phyloP scores from a whole-genome alignment of 2,888 invertebrate genomes.

The Megaustenia siamemsis region DNA sequence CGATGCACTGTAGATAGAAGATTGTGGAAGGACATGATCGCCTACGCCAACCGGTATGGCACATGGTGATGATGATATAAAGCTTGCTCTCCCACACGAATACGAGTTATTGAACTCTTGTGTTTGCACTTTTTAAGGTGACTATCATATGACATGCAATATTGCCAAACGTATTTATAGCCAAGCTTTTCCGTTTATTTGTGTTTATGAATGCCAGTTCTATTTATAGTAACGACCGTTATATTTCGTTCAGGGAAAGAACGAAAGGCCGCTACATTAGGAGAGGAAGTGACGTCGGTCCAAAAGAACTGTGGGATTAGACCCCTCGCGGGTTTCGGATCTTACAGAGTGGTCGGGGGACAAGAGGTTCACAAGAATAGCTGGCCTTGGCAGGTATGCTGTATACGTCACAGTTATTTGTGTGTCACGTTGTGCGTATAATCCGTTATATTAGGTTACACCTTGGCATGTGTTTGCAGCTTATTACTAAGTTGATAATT shows the following conservation, averaged over 20 bases:
- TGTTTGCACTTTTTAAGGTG: too few species aligned
- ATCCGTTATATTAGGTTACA: neutral
- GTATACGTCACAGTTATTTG: neutral
- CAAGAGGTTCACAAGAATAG: slow-evolving; percentile 88
- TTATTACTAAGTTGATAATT: too few species aligned
- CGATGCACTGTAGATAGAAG: too few species aligned
- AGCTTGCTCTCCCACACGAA: too few species aligned
- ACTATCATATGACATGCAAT: too few species aligned
- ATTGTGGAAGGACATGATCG: too few species aligned
- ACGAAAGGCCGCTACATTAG: neutral
- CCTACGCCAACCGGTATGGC: too few species aligned
- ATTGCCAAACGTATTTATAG: too few species aligned
- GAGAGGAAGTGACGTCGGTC: slow-evolving; percentile 30
- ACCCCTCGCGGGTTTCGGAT: slow-evolving; percentile 71
- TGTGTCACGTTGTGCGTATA: neutral
- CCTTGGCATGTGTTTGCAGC: neutral
- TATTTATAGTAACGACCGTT: neutral
- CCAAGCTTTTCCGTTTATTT: too few species aligned
- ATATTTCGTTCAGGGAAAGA: neutral
- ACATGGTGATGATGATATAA: too few species aligned
- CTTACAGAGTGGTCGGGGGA: slow-evolving; percentile 93
- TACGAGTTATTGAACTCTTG: too few species aligned
- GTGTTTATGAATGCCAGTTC: neutral
- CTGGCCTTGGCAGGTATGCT: slow-evolving; percentile 86
- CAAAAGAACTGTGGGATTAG: slow-evolving; percentile 59